A percentile compares a stretch with the other conserved stretches of the same genome.
phyloP scores from a whole-genome alignment of 2,797 vertebrate genomes.

The Phataginus tetradactyla region DNA sequence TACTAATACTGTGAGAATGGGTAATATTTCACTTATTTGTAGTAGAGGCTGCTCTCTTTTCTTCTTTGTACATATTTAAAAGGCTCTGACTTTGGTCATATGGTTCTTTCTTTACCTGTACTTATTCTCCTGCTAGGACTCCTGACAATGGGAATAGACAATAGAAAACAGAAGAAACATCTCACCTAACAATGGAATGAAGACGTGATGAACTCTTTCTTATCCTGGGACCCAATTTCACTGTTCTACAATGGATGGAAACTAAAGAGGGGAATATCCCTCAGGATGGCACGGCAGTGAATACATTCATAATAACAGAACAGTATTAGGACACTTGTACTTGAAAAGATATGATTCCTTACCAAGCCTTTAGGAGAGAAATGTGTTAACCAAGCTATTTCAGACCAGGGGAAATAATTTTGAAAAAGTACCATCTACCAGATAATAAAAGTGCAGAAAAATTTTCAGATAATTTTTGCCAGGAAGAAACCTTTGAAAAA shows the following conservation, averaged over 20 bases:
- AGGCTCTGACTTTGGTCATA: background rate
- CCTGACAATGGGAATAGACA: background rate
- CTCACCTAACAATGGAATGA: background rate
- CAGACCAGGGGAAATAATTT: background rate
- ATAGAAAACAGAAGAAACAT: conserved; percentile 16
- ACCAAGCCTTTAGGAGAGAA: background rate
- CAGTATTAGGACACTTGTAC: background rate
- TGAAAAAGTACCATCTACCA: background rate
- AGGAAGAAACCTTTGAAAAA: conserved; percentile 37
- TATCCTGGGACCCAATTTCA: background rate
- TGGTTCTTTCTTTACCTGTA: background rate
- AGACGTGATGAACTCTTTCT: background rate
- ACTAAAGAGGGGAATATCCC: background rate
- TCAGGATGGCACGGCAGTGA: background rate
- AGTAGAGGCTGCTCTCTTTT: background rate
- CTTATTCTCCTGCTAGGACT: conserved; percentile 36
- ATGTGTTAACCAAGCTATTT: background rate
- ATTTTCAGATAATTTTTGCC: conserved; percentile 1
- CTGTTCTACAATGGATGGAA: background rate
- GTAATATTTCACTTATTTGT: conserved; percentile 45
- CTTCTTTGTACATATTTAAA: background rate
- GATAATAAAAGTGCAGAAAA: background rate
- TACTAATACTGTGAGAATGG: conserved; percentile 11
- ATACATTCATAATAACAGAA: conserved; percentile 13
- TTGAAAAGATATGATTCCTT: conserved; percentile 25